Evolutionary conservation across 2,888 invertebrate genomes (phyloP), one percentile per base, ranked within the genome.

Genomic region (Aplocera efformata): DNA sequence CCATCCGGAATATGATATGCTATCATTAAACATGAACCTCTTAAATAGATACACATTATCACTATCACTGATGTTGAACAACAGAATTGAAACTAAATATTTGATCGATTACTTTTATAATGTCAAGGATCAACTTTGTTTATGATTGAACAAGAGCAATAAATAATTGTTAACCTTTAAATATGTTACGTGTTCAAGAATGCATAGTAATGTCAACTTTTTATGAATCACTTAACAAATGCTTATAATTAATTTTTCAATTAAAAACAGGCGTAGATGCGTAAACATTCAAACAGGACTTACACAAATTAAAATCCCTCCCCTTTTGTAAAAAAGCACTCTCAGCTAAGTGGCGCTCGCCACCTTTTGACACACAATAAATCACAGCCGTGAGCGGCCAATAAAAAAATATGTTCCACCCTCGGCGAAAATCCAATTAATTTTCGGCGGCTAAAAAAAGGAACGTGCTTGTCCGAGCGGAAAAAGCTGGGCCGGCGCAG

Each of bases 381-480:
- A 88, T 88, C 86, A 86, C 76, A 75, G 75, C 77, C 73, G 76
- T 77, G 83, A 83, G 80, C 81, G 83, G 80, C 82, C 80, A 84
- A 85, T 85, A 86, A 85, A 86, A n/a, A 85, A 85, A 86, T 85
- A 83, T 85, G 85, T 84, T 85, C 78, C 81, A 83, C 85, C 86
- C 86, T 83, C 86, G 77, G 80, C 79, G 84, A 83, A 86, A 85
- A 86, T 85, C 85, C 86, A 88, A 88, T 88, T 88, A 88, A 88
- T 86, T 88, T 86, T 84, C 83, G 83, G 77, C 74, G 72, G 78
- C 76, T 77, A 81, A 84, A 86, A 79, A 76, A 85, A 86, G 79
- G 79, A 80, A 73, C 78, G 73, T 67, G 76, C 72, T 62, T 79
- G 70, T 71, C 78, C 77, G 72, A 79, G 78, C 78, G 80, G 79